Percentiles rank a stretch among this genome's conserved stretches.
phyloP scores from a whole-genome alignment of 2,113 vertebrate species.

The Nanorana parkeri region DNA sequence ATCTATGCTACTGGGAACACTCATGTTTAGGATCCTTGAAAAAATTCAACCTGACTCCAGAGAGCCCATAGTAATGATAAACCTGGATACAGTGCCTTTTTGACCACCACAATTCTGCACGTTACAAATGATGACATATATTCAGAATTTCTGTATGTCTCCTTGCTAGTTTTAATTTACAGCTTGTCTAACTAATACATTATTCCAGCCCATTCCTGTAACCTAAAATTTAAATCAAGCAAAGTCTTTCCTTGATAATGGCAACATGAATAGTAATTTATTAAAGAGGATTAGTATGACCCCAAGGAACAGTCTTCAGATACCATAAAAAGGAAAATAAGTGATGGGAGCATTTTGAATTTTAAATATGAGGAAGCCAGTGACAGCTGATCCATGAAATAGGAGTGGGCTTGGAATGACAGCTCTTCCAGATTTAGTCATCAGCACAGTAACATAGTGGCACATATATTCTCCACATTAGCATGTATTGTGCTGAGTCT shows the following conservation, averaged over 20 bases:
- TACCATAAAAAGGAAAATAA: conserved; percentile 35
- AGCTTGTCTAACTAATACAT: neutral
- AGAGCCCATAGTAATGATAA: too few species aligned
- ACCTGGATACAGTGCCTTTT: too few species aligned
- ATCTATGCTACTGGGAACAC: too few species aligned
- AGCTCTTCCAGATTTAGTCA: neutral
- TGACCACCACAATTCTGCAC: too few species aligned
- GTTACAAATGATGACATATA: neutral
- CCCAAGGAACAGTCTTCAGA: conserved; percentile 41
- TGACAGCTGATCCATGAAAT: conserved; percentile 3
- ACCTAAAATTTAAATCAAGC: conserved; percentile 30
- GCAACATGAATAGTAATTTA: conserved; percentile 35
- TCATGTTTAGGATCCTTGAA: too few species aligned
- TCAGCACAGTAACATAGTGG: conserved; percentile 42
- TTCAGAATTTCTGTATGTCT: neutral
- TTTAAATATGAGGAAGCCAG: conserved; percentile 28
- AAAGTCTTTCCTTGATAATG: conserved; percentile 6
- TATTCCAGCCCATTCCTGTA: neutral
- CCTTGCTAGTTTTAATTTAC: neutral
- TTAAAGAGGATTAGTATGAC: conserved; percentile 47
- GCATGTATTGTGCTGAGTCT: conserved; percentile 21
- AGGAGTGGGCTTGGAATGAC: conserved; percentile 41
- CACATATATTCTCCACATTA: conserved; percentile 36
- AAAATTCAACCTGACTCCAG: too few species aligned
- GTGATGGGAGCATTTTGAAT: conserved; percentile 19